These are phyloP conservation scores for Epinephelus lanceolatus DNA, from an alignment of 2,113 vertebrate genomes.

Conservation along the genomic window DNA sequence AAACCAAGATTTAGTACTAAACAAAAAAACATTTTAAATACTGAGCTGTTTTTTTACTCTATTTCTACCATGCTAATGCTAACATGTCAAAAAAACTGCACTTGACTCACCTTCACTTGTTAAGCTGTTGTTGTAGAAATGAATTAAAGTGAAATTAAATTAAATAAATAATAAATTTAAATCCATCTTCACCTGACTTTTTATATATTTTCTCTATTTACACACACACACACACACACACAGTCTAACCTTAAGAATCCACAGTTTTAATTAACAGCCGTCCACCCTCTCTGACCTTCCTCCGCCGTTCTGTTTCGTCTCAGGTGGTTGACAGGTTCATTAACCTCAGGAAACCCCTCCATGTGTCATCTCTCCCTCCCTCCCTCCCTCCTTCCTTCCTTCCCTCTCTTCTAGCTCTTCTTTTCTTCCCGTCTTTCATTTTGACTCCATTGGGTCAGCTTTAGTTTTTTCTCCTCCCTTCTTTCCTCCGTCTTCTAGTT, in stretches of 20 bases:
- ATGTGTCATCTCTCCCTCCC: not conserved
- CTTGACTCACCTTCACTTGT: too few species aligned
- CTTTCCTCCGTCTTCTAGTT: not conserved
- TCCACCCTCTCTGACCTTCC: constrained; percentile 18
- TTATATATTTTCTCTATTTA: too few species aligned
- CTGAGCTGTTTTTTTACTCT: too few species aligned
- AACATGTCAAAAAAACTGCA: too few species aligned
- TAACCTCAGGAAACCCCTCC: constrained; percentile 54
- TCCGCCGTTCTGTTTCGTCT: constrained; percentile 53
- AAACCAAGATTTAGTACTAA: too few species aligned
- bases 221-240: constrained; percentile 11
- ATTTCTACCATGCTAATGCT: too few species aligned
- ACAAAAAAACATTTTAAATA: too few species aligned
- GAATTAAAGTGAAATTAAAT: too few species aligned
- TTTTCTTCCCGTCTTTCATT: not conserved
- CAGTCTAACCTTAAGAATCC: not conserved
- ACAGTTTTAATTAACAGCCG: constrained; percentile 25
- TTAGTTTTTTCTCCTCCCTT: not conserved
- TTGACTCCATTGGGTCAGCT: not conserved
- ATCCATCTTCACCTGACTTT: too few species aligned
- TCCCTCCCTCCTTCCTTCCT: not conserved
- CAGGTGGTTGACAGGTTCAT: constrained; percentile 70
- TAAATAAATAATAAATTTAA: too few species aligned
- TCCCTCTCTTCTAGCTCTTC: not conserved
- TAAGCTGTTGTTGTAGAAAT: too few species aligned